Percentiles rank a stretch among this genome's conserved stretches.
Conservation (phyloP, 1,140 invertebrate species). For the Thereuonema tuberculata region DNA sequence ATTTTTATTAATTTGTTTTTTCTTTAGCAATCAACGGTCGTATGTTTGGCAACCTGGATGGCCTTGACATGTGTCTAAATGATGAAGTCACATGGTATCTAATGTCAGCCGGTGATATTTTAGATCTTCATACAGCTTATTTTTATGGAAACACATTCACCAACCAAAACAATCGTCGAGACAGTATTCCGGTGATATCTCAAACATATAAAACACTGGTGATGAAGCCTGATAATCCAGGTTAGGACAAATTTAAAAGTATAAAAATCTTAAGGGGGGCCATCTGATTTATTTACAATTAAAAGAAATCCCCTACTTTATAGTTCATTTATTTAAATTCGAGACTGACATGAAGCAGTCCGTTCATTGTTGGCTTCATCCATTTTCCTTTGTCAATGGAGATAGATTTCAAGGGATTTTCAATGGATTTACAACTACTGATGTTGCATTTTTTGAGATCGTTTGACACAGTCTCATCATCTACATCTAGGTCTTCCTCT, state of each 20-base stretch:
- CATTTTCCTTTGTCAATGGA: too few relatives aligned
- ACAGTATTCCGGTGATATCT: conserved; percentile 13
- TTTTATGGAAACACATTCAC: conserved; percentile 19
- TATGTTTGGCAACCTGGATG: conserved; percentile 22
- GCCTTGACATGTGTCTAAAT: conserved; percentile 16
- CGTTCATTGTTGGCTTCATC: too few relatives aligned
- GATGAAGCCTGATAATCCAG: not conserved
- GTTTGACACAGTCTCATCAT: too few relatives aligned
- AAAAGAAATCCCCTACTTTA: not conserved
- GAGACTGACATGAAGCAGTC: too few relatives aligned
- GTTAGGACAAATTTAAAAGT: too few relatives aligned
- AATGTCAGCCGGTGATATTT: conserved; percentile 19
- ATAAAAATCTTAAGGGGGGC: too few relatives aligned
- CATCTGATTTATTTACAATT: too few relatives aligned
- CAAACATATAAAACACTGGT: conserved; percentile 5
- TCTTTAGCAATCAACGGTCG: conserved; percentile 22
- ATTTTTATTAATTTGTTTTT: too few relatives aligned
- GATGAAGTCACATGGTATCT: conserved; percentile 21
- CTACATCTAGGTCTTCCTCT: too few relatives aligned
- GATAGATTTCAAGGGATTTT: too few relatives aligned
- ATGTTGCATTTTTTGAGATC: too few relatives aligned
- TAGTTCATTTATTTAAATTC: not conserved
- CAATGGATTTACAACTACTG: too few relatives aligned
- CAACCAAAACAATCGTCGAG: conserved; percentile 9
- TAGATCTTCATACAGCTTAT: conserved; percentile 19